These are phyloP conservation scores for Megalurothrips usitatus DNA, from an alignment of 2,888 invertebrate species.

Conservation along the genomic window DNA sequence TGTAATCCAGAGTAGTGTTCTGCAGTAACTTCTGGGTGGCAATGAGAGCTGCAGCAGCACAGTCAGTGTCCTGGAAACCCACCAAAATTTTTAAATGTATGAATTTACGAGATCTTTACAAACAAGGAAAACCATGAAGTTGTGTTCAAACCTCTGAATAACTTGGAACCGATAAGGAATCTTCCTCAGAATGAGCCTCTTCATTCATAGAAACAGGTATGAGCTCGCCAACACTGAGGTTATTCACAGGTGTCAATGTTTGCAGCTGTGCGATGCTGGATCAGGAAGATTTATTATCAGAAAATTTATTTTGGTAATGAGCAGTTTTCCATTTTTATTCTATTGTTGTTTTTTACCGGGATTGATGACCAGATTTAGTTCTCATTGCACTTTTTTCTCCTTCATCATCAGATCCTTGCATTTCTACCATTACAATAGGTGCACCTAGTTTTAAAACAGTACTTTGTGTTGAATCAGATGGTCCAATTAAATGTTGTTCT, in stretches of 20 bases:
- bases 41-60: slow-evolving; percentile 38
- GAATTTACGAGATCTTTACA: slow-evolving; percentile 34
- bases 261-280: slow-evolving; percentile 34
- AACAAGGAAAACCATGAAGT: neutral
- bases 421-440: slow-evolving; percentile 4
- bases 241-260: slow-evolving; percentile 50
- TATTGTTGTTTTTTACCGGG: neutral
- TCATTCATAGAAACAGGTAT: slow-evolving; percentile 47
- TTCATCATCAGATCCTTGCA: slow-evolving; percentile 34
- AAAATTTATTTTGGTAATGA: neutral
- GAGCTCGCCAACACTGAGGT: slow-evolving; percentile 49
- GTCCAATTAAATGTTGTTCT: too few relatives aligned
- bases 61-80: slow-evolving; percentile 36
- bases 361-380: neutral
- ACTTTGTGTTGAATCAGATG: too few relatives aligned
- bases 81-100: neutral
- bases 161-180: slow-evolving; percentile 44
- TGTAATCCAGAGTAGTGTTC: slow-evolving; percentile 35
- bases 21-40: slow-evolving; percentile 38
- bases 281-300: slow-evolving; percentile 17
- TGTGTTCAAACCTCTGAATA: slow-evolving; percentile 44
- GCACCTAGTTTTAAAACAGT: neutral
- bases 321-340: neutral
- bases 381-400: slow-evolving; percentile 35
- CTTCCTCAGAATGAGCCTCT: slow-evolving; percentile 43